Percentiles rank a stretch among this genome's conserved stretches.
Conservation (phyloP, 2,113 vertebrate species). For the Pristiophorus japonicus region DNA sequence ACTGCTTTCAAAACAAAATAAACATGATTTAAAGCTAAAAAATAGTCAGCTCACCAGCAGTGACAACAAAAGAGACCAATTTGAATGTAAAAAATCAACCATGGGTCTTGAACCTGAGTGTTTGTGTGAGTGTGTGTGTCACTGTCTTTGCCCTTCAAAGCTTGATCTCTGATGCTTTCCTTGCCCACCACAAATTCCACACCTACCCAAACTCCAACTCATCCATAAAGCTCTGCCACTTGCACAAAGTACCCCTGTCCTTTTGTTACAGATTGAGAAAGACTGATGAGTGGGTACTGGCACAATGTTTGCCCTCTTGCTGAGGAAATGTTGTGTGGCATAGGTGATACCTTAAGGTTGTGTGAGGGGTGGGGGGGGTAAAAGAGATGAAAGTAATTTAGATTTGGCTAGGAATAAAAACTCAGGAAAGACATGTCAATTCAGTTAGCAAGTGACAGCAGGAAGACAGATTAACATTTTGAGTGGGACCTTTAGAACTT, state of each 20-base stretch:
- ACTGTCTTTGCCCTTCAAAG: background rate
- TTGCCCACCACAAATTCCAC: no score
- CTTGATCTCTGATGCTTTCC: background rate
- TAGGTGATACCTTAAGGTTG: background rate
- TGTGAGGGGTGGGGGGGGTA: background rate
- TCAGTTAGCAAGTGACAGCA: no score
- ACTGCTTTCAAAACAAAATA: background rate
- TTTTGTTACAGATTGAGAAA: background rate
- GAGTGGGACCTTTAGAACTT: no score
- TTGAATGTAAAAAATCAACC: background rate
- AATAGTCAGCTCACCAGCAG: background rate
- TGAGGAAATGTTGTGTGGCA: background rate
- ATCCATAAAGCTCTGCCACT: background rate
- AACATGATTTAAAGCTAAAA: background rate
- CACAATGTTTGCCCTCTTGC: background rate
- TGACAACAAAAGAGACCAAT: background rate
- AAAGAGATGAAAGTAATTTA: no score
- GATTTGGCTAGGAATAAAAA: no score
- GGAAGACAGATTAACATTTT: no score
- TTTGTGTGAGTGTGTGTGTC: no score
- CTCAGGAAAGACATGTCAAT: no score
- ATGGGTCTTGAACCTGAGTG: background rate
- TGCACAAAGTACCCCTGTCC: background rate
- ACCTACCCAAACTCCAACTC: background rate
- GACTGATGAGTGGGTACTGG: background rate